A percentile compares a stretch with the other conserved stretches of the same genome.
These are phyloP conservation scores for Gymnosoma rotundatum DNA, from an alignment of 2,888 invertebrate genomes.

Conservation along the genomic window DNA sequence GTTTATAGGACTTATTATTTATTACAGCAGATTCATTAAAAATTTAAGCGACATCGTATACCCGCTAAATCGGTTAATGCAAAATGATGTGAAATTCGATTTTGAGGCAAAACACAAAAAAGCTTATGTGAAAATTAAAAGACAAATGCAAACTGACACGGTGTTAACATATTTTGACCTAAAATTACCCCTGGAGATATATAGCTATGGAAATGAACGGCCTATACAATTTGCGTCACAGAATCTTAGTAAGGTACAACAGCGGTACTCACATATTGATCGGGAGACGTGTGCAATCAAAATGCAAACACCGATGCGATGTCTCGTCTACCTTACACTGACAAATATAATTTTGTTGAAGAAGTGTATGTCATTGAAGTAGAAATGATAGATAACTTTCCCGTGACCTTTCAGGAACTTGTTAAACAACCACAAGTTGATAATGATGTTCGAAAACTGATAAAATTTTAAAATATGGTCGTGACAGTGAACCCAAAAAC, in stretches of 20 bases:
- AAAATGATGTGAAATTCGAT: neutral
- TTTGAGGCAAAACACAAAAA: neutral
- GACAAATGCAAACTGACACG: neutral
- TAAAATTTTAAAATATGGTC: neutral
- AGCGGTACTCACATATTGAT: no score
- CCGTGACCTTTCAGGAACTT: slow-evolving; percentile 26
- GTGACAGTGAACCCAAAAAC: neutral
- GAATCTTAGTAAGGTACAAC: no score
- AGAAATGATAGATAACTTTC: slow-evolving; percentile 36
- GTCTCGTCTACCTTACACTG: slow-evolving; percentile 24
- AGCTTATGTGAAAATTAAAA: neutral
- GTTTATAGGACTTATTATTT: slow-evolving; percentile 73
- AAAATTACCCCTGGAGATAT: no score
- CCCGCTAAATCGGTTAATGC: neutral
- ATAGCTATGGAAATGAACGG: no score
- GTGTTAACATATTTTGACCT: no score
- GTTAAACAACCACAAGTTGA: neutral
- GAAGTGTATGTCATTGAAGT: slow-evolving; percentile 42
- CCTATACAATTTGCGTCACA: no score
- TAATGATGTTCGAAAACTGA: slow-evolving; percentile 17
- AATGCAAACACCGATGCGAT: slow-evolving; percentile 48
- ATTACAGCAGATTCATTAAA: slow-evolving; percentile 75
- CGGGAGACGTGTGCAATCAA: no score
- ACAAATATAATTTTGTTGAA: neutral
- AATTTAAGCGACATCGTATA: slow-evolving; percentile 16